Base-by-base conservation (phyloP, 2,888 invertebrate species). In the Eutolmus rufibarbis region DNA sequence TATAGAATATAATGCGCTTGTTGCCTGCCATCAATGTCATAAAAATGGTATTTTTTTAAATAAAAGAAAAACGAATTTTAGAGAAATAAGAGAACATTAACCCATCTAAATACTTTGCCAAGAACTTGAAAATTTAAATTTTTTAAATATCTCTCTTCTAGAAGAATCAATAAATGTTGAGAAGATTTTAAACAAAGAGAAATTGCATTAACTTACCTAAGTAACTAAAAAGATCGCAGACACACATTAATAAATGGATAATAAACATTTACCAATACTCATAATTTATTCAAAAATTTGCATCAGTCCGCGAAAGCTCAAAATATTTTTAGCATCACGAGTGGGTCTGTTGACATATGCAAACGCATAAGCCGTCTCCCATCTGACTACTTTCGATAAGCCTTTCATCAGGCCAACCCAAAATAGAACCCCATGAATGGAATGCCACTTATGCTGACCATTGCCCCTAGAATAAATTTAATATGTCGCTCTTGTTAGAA, bases 361-460 rank as follows among this genome's bases (percentile, higher is more conserved):
- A 82, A 57, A 82, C 78, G 28, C 79, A 31, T 79, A 31, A 28
- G 16, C 37, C 46, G 57, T 37, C 66, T 51, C 82, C 34, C 37
- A 82, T 57, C 82, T 51, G 82, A 34, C 82, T 66, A 23, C 57
- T 51, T 16, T 40, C 51, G 23, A 19, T 57, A 57, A 56, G 57
- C 82, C 37, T 66, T 82, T 82, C 66, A 82, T 82, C 37, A 66
- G n/a, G n/a, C 51, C 14, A 19, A 57, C 31, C 82, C 34, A 57
- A 82, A 82, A 82, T 82, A 82, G 82, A 82, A 46, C 66, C 82
- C n/a, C 23, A 19, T 56, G 31, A 56, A 82, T 31, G 51, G 82
- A 57, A 82, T 34, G 46, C 37, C 34, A 82, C 57, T 57, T 57
- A 66, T n/a, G 57, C 82, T 57, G 82, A 82, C 82, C 82, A 82